phyloP scores from a whole-genome alignment of 2,888 invertebrate species.

The Agrotis exclamationis region DNA sequence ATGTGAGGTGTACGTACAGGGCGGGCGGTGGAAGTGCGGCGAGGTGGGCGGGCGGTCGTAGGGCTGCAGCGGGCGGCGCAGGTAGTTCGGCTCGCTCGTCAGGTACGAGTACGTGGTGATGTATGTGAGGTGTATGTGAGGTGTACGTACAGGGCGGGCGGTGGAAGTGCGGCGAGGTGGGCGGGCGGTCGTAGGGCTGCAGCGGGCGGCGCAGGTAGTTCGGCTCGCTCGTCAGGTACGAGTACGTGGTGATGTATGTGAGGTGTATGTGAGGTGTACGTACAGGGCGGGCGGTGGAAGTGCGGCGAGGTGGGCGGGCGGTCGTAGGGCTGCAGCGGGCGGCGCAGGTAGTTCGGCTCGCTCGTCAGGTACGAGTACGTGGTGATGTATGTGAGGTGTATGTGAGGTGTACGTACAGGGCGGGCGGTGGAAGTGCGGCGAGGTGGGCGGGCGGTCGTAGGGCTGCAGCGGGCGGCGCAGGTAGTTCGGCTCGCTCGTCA shows the following conservation, averaged over 20 bases:
- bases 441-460: slow-evolving; percentile 97
- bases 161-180: slow-evolving; percentile 98
- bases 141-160: slow-evolving; percentile 95
- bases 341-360: slow-evolving; percentile 97
- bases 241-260: slow-evolving; percentile 98
- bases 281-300: slow-evolving; percentile 98
- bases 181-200: slow-evolving; percentile 97
- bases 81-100: slow-evolving; percentile 97
- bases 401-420: slow-evolving; percentile 92
- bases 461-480: slow-evolving; percentile 97
- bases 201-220: slow-evolving; percentile 97
- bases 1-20: slow-evolving; percentile 91
- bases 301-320: slow-evolving; percentile 98
- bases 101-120: slow-evolving; percentile 99
- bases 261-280: slow-evolving; percentile 79
- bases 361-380: slow-evolving; percentile 98
- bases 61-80: slow-evolving; percentile 97
- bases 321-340: slow-evolving; percentile 97
- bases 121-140: no score
- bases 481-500: slow-evolving; percentile 97
- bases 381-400: no score
- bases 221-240: slow-evolving; percentile 98
- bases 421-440: slow-evolving; percentile 99
- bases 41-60: slow-evolving; percentile 97
- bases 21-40: slow-evolving; percentile 98